Percentiles rank a stretch among this genome's conserved stretches.
These are phyloP conservation scores for Thamnophis elegans DNA, from an alignment of 2,797 vertebrate species.

Conservation along the genomic window DNA sequence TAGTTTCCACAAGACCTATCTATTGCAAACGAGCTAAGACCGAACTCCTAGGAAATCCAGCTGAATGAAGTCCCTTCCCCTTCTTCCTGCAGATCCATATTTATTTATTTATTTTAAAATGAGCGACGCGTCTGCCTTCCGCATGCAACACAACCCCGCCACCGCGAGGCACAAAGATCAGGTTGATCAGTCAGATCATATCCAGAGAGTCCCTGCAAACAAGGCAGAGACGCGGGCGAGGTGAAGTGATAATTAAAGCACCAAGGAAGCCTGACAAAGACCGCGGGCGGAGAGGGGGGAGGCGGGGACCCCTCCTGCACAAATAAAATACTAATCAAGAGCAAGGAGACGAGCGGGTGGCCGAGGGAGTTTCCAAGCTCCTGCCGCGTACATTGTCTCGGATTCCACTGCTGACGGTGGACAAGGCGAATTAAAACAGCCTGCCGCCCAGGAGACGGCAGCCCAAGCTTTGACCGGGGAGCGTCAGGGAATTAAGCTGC, in stretches of 20 bases:
- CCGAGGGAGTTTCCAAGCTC: conserved; percentile 23
- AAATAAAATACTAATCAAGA: neutral
- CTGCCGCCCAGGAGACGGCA: neutral
- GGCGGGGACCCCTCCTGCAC: neutral
- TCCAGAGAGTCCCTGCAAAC: neutral
- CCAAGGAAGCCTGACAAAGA: neutral
- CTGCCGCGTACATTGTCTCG: conserved; percentile 21
- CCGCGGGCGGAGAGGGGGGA: neutral
- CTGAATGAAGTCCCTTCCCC: neutral
- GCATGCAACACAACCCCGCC: neutral
- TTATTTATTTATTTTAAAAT: neutral
- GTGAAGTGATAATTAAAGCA: neutral
- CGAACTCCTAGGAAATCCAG: neutral
- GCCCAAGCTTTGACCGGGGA: neutral
- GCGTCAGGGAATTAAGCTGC: neutral
- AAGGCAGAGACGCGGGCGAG: neutral
- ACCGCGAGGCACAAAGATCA: neutral
- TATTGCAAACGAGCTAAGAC: neutral
- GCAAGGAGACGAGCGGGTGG: neutral
- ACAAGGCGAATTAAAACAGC: neutral
- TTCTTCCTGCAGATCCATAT: neutral
- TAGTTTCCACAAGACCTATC: neutral
- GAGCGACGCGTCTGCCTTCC: neutral
- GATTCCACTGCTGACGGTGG: neutral
- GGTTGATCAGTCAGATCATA: neutral